Conservation (phyloP, 2,113 vertebrate species). For the Geococcyx californianus region DNA sequence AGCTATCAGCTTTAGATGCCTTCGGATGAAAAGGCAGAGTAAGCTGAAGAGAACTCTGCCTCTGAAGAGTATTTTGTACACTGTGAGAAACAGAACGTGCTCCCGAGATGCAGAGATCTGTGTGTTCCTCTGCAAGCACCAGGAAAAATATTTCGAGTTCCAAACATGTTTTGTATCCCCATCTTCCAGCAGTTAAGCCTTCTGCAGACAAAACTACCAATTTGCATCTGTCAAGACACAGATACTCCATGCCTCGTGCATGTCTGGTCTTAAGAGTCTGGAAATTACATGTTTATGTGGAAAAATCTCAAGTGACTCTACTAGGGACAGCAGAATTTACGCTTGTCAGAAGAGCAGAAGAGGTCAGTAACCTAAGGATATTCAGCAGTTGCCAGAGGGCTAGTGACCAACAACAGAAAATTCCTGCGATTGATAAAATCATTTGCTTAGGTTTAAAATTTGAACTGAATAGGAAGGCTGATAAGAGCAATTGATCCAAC, state of each 20-base stretch:
- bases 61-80: background rate
- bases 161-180: background rate
- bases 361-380: background rate
- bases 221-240: background rate
- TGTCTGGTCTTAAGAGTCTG: background rate
- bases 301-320: background rate
- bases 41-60: background rate
- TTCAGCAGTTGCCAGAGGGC: background rate
- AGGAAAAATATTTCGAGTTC: background rate
- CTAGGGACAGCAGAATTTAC: background rate
- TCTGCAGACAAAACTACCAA: background rate
- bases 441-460: background rate
- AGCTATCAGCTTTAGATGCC: background rate
- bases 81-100: background rate
- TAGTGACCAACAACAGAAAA: background rate
- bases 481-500: background rate
- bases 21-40: background rate
- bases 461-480: background rate
- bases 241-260: background rate
- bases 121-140: background rate
- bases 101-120: background rate
- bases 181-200: background rate
- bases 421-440: background rate
- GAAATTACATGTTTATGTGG: background rate
- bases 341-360: background rate